phyloP scores from a whole-genome alignment of 1,140 invertebrate species.

The Elymnias hypermnestra region DNA sequence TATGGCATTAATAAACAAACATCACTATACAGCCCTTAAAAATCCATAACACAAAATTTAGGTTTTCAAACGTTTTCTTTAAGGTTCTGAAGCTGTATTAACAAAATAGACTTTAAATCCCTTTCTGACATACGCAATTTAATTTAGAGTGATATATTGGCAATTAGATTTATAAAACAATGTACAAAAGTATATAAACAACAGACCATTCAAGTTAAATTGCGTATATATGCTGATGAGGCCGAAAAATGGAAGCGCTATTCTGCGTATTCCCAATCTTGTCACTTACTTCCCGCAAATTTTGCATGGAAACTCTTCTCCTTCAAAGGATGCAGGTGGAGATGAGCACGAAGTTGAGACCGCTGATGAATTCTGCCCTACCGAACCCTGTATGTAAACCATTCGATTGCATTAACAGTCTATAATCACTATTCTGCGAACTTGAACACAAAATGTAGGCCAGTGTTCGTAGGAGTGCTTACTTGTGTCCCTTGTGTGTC shows the following conservation, averaged over 20 bases:
- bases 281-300: slow-evolving; percentile 98
- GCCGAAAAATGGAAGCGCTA: slow-evolving; percentile 35
- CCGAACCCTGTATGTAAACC: slow-evolving; percentile 57
- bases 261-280: slow-evolving; percentile 41
- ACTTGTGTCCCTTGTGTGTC: slow-evolving; percentile 53
- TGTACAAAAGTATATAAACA: slow-evolving; percentile 10
- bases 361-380: slow-evolving; percentile 40
- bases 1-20: slow-evolving; percentile 10
- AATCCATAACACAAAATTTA: slow-evolving; percentile 28
- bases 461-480: slow-evolving; percentile 52
- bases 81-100: slow-evolving; percentile 23
- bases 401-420: slow-evolving; percentile 42
- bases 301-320: slow-evolving; percentile 91
- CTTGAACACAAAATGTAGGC: slow-evolving; percentile 60
- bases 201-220: slow-evolving; percentile 24
- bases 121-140: slow-evolving; percentile 42
- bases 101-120: slow-evolving; percentile 22
- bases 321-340: slow-evolving; percentile 61
- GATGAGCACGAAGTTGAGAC: slow-evolving; percentile 34
- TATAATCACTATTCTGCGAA: slow-evolving; percentile 45
- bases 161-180: slow-evolving; percentile 5
- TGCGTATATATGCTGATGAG: slow-evolving; percentile 35
- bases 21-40: slow-evolving; percentile 19
- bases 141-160: slow-evolving; percentile 6
- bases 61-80: slow-evolving; percentile 9